Evolutionary conservation across 2,113 vertebrate species (phyloP).

Genomic region (Pipa parva): DNA sequence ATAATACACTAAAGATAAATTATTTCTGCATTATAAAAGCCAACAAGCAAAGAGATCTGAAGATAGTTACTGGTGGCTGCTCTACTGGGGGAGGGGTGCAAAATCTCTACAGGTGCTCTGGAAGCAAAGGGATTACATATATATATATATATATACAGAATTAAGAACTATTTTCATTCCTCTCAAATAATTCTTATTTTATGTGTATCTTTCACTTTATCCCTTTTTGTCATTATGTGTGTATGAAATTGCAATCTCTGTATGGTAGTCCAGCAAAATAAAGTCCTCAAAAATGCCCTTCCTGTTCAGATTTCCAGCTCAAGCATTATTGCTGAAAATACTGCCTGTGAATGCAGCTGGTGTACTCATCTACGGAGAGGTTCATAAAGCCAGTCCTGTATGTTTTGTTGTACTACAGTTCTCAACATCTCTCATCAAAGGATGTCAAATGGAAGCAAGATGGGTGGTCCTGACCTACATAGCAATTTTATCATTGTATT

Average conservation of each 20-base stretch:
- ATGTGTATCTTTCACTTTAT: constrained; percentile 20
- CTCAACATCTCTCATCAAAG: no score
- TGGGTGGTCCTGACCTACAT: no score
- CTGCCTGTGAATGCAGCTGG: no score
- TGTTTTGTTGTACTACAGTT: no score
- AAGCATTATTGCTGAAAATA: no score
- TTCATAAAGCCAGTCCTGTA: no score
- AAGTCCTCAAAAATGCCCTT: constrained; percentile 44
- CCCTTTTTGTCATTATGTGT: constrained; percentile 24
- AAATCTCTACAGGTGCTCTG: constrained; percentile 6
- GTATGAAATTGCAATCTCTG: constrained; percentile 22
- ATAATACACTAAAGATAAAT: constrained; percentile 69
- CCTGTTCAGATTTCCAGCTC: no score
- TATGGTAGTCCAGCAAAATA: constrained; percentile 44
- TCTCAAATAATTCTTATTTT: neutral
- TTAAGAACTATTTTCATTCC: constrained; percentile 10
- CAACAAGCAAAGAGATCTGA: constrained; percentile 46
- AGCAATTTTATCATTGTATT: no score
- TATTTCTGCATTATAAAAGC: constrained; percentile 65
- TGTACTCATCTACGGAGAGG: no score
- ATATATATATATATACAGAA: neutral
- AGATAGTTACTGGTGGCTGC: neutral
- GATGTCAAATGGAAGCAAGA: no score
- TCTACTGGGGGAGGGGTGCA: neutral
- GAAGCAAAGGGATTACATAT: neutral